Percentiles rank a stretch among this genome's conserved stretches.
These are phyloP conservation scores for Monoplex corrugatus DNA, from an alignment of 2,888 invertebrate species.

Conservation along the genomic window DNA sequence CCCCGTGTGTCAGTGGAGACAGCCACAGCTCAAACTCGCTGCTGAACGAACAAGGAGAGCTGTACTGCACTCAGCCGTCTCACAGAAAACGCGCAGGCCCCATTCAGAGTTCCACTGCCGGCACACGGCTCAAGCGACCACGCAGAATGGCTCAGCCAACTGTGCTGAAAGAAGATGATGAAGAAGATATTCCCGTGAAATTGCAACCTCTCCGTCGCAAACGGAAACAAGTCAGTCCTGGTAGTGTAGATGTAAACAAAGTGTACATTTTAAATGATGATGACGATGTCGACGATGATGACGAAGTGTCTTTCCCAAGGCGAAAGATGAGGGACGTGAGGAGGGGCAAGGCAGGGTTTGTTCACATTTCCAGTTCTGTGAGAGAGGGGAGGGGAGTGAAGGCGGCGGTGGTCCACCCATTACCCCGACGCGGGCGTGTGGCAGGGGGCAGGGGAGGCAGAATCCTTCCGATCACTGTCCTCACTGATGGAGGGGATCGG, in stretches of 20 bases:
- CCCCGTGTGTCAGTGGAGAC: conserved; percentile 9
- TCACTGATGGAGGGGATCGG: no score
- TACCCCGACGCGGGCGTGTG: not conserved
- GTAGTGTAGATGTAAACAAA: not conserved
- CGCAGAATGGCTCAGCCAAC: not conserved
- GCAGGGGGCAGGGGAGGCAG: not conserved
- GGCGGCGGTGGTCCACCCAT: not conserved
- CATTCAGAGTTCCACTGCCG: not conserved
- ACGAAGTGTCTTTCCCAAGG: conserved; percentile 4
- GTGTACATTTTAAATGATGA: not conserved
- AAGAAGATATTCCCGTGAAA: no score
- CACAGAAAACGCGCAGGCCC: not conserved
- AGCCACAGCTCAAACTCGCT: conserved; percentile 65
- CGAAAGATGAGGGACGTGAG: not conserved
- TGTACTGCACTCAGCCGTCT: conserved; percentile 64
- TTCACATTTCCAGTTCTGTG: conserved; percentile 15
- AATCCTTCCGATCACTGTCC: not conserved
- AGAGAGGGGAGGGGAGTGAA: not conserved
- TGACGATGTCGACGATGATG: not conserved
- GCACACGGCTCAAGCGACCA: not conserved
- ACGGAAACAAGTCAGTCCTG: not conserved
- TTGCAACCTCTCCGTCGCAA: not conserved
- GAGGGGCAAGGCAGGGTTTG: not conserved
- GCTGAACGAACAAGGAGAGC: conserved; percentile 63
- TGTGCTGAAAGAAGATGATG: not conserved